Evolutionary conservation across 1,140 invertebrate species (phyloP).

Genomic region (Drosophila pruinosa): DNA sequence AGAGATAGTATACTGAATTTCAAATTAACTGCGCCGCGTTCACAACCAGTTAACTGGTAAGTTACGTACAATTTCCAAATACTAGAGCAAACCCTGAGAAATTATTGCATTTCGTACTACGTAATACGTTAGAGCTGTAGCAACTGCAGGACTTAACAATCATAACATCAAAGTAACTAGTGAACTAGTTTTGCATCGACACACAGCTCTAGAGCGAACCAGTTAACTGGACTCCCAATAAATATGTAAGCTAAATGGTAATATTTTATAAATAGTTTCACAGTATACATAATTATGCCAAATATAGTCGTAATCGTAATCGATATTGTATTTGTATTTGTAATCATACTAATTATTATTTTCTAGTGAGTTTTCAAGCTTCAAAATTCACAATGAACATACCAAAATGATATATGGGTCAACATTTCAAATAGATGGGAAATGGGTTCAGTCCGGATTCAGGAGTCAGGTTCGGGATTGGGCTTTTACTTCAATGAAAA

Average conservation of each 20-base stretch:
- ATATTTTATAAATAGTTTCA: neutral
- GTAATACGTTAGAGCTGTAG: neutral
- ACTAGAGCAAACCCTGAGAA: conserved; percentile 13
- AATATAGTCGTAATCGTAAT: neutral
- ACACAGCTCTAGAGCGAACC: neutral
- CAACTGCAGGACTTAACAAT: neutral
- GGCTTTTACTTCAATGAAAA: conserved; percentile 16
- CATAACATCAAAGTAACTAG: neutral
- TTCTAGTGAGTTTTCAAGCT: neutral
- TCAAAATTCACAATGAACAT: too few relatives aligned
- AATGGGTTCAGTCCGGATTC: neutral
- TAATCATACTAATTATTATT: neutral
- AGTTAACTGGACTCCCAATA: neutral
- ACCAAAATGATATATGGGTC: too few relatives aligned
- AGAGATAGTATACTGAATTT: neutral
- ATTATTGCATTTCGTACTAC: neutral
- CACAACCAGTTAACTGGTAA: neutral
- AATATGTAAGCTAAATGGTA: neutral
- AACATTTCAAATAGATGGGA: neutral
- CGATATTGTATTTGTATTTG: neutral
- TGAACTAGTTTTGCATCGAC: neutral
- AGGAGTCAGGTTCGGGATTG: neutral
- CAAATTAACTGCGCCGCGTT: neutral
- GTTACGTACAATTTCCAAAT: neutral
- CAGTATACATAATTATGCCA: neutral